These are phyloP conservation scores for Botia kubotai DNA, from an alignment of 2,797 vertebrate species.

Conservation along the genomic window DNA sequence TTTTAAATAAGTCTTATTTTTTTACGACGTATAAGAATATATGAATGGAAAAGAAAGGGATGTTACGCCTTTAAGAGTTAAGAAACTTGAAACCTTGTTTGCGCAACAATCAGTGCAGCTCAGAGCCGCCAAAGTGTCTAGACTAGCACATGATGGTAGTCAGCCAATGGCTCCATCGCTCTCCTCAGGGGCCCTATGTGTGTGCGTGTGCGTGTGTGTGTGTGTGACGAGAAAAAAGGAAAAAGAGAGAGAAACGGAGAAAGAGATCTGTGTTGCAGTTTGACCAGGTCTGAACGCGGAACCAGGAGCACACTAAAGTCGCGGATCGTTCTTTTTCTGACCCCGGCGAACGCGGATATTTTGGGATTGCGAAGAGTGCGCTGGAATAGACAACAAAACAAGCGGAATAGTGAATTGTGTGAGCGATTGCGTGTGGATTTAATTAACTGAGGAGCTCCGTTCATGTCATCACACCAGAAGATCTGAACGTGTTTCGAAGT, in stretches of 20 bases:
- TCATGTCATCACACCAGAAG: conserved; percentile 74
- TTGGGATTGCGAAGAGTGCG: conserved; percentile 72
- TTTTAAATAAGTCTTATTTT: neutral
- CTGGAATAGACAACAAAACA: conserved; percentile 66
- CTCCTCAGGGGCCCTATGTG: conserved; percentile 89
- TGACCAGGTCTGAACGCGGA: conserved; percentile 80
- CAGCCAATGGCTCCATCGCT: conserved; percentile 96
- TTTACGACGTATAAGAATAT: conserved; percentile 45
- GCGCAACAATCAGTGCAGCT: conserved; percentile 89
- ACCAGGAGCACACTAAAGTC: conserved; percentile 72
- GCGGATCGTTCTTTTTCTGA: conserved; percentile 63
- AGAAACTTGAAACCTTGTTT: conserved; percentile 93
- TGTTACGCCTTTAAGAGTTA: conserved; percentile 87
- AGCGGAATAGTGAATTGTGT: conserved; percentile 74
- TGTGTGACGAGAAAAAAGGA: conserved; percentile 74
- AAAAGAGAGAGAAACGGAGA: conserved; percentile 80
- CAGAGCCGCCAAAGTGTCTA: conserved; percentile 94
- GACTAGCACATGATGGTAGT: conserved; percentile 92
- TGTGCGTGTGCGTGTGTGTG: conserved; percentile 62
- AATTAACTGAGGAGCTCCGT: conserved; percentile 76
- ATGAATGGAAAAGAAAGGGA: conserved; percentile 71
- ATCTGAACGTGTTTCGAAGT: conserved; percentile 77
- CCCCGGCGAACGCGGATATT: conserved; percentile 68
- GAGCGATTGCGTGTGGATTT: conserved; percentile 77
- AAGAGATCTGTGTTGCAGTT: conserved; percentile 82